A percentile compares a stretch with the other conserved stretches of the same genome.
Conservation (phyloP, 2,797 vertebrate species). For the Tokudaia muenninki region DNA sequence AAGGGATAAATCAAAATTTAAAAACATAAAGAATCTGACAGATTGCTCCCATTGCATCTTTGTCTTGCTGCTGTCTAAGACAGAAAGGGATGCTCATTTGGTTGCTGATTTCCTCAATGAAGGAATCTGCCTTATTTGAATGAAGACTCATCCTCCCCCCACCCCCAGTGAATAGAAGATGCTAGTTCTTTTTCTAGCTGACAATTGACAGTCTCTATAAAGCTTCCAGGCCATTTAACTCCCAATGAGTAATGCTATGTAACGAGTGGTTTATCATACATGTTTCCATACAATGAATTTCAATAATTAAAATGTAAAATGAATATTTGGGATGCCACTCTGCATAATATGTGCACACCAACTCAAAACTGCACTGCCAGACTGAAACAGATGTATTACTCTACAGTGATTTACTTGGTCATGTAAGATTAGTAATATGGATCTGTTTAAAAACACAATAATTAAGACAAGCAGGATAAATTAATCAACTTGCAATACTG, state of each 20-base stretch:
- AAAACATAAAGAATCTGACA: background rate
- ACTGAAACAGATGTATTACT: slow-evolving; percentile 85
- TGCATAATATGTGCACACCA: slow-evolving; percentile 82
- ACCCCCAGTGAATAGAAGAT: slow-evolving; percentile 40
- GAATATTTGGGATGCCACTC: slow-evolving; percentile 83
- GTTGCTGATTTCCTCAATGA: background rate
- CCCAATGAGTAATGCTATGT: slow-evolving; percentile 76
- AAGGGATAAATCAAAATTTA: background rate
- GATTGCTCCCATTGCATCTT: background rate
- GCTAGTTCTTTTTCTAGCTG: slow-evolving; percentile 74
- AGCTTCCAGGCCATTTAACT: slow-evolving; percentile 83
- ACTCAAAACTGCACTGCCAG: slow-evolving; percentile 68
- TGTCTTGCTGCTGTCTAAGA: slow-evolving; percentile 4
- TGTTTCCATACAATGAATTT: slow-evolving; percentile 81
- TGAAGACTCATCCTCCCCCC: slow-evolving; percentile 47
- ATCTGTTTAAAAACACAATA: slow-evolving; percentile 89
- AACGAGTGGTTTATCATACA: slow-evolving; percentile 82
- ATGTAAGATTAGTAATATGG: slow-evolving; percentile 90
- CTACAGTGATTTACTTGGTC: slow-evolving; percentile 87
- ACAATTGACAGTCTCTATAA: slow-evolving; percentile 83
- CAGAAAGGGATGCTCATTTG: background rate
- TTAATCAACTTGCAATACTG: slow-evolving; percentile 88
- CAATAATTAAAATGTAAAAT: slow-evolving; percentile 88
- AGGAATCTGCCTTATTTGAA: slow-evolving; percentile 40
- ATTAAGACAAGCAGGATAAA: slow-evolving; percentile 89